Percentiles rank a stretch among this genome's conserved stretches.
Evolutionary conservation across 2,113 vertebrate species (phyloP).

Genomic region (Montifringilla adamsi): DNA sequence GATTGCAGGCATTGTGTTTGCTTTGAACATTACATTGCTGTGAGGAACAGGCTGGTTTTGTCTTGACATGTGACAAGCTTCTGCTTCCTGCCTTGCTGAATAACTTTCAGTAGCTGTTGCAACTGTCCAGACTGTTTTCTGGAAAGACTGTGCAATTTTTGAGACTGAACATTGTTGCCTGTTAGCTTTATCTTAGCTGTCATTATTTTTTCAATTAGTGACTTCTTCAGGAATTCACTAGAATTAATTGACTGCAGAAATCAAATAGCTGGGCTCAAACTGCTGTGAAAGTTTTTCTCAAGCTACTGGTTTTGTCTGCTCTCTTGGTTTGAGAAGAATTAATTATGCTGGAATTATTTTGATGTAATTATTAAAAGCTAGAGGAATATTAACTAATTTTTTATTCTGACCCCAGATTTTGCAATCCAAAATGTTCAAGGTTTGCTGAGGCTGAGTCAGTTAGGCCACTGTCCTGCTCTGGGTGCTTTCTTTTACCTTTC

Average conservation of each 20-base stretch:
- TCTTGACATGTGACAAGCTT: not conserved
- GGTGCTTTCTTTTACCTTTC: not conserved
- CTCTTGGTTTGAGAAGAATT: not conserved
- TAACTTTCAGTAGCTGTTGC: not conserved
- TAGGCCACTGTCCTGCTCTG: not conserved
- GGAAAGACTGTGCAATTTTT: not conserved
- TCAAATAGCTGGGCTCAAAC: not conserved
- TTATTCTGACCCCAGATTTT: not conserved
- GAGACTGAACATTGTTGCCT: not conserved
- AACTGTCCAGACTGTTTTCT: not conserved
- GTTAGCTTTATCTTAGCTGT: conserved; percentile 10
- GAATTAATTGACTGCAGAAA: conserved; percentile 36
- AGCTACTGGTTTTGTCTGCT: conserved; percentile 16
- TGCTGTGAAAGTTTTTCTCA: conserved; percentile 1
- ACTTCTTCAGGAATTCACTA: conserved; percentile 29
- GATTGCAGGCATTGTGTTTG: not conserved
- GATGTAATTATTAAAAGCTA: not conserved
- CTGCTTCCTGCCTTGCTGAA: conserved; percentile 7
- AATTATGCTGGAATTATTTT: not conserved
- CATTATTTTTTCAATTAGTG: conserved; percentile 3
- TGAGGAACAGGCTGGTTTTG: not conserved
- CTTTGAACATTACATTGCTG: not conserved
- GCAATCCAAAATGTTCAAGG: not conserved
- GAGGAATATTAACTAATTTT: not conserved
- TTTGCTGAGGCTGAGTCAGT: not conserved